Evolutionary conservation across 1,140 invertebrate genomes (phyloP).

Genomic region (Grapholita molesta): DNA sequence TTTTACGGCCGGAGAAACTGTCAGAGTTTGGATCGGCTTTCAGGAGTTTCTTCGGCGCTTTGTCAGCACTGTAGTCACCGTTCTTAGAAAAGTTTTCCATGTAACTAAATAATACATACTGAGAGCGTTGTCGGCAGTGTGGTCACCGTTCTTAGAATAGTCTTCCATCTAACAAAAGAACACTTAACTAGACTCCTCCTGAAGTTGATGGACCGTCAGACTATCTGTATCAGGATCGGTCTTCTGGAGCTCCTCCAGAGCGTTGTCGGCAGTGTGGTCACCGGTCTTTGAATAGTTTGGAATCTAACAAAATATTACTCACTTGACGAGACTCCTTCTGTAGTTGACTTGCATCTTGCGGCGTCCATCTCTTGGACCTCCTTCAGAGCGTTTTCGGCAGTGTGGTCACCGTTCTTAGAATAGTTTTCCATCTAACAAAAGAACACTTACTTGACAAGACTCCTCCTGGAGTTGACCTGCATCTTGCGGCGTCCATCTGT

Average conservation of each 20-base stretch:
- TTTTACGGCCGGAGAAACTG: too few relatives aligned
- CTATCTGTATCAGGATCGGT: constrained; percentile 49
- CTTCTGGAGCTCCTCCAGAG: constrained; percentile 57
- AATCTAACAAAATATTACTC: constrained; percentile 44
- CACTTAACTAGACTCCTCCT: constrained; percentile 22
- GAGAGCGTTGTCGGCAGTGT: constrained; percentile 54
- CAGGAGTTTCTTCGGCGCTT: too few relatives aligned
- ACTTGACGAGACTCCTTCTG: constrained; percentile 41
- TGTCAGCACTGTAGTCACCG: constrained; percentile 53
- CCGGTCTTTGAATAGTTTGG: constrained; percentile 60
- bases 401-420: constrained; percentile 55
- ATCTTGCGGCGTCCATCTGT: constrained; percentile 51
- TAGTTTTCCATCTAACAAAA: constrained; percentile 54
- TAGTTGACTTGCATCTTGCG: constrained; percentile 39
- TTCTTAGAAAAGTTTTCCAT: constrained; percentile 60
- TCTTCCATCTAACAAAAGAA: constrained; percentile 49
- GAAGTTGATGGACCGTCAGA: constrained; percentile 46
- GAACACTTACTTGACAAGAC: constrained; percentile 45
- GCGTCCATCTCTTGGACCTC: constrained; percentile 50
- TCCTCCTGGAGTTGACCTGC: constrained; percentile 27
- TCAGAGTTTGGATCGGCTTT: too few relatives aligned
- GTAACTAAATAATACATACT: constrained; percentile 38
- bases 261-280: constrained; percentile 53
- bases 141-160: constrained; percentile 58
- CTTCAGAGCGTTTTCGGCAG: constrained; percentile 57